Base-by-base conservation (phyloP, 2,797 vertebrate species). In the Otolemur crassicaudatus region DNA sequence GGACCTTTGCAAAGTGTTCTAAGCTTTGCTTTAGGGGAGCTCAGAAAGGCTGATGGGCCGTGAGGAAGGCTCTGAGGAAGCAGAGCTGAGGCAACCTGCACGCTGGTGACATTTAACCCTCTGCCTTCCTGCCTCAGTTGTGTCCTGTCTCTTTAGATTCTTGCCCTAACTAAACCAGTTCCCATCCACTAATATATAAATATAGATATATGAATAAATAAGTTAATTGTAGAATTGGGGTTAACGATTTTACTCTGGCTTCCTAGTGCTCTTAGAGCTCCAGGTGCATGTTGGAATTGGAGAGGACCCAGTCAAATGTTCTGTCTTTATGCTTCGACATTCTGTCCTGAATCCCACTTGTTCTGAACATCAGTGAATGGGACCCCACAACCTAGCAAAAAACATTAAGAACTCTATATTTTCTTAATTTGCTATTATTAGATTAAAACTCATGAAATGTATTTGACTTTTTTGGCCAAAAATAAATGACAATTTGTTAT, bases 11-110 rank as follows among this genome's bases (percentile, higher is more conserved):
- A 0, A 5, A 87, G 34, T 1, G 5, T 43, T 8, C 13, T 53
- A 46, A 53, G 58, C 12, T 76, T 76, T 79, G 16, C 37, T 81
- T 2, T 2, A 70, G 5, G 1, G n/a, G 9, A 4, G 2, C 5
- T 61, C 13, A 67, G n/a, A 58, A n/a, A 22, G 49, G 5, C 4
- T 58, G 23, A 5, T 3, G 1, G 73, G 3, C 14, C 25, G 53
- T 14, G 14, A 46, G 5, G 17, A 70, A 17, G 2, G 16, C n/a
- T 40, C 4, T 1, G 0, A 61, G 16, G 10, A 58, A 6, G 13
- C 1, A 40, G 40, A 40, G 40, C 40, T 40, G 40, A 40, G 40
- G 40, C 40, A 40, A 40, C 40, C 3, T 37, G 20, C 20, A 63
- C 17, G 23, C 23, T 37, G 2, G 0, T 40, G 20, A 29, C 7